Base-by-base conservation (phyloP, 1,140 invertebrate genomes). In the Drosophila athabasca region DNA sequence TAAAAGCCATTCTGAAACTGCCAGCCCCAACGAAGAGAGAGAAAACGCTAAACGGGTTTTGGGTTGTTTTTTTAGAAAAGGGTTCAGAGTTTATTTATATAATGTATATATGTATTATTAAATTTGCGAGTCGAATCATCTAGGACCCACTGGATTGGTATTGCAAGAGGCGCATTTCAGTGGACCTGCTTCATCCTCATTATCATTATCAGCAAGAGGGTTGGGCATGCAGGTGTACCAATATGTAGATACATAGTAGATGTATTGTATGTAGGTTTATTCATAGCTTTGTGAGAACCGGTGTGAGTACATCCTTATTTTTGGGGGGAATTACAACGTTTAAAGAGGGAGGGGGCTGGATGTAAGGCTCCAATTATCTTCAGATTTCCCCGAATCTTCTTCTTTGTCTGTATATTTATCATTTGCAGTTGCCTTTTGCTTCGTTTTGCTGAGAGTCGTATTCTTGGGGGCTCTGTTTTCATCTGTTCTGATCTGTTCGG, bases 51-150 rank as follows among this genome's bases (percentile, higher is more conserved):
- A 39, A 4, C 11, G 35, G 35, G 11, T 39, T 39, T 13, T 39
- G 11, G 11, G 17, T 11, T 24, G 8, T 9, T 31, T 31, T 66
- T 66, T 66, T 66, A 66, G 48, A 67, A 67, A 67, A 67, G 64
- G 64, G 62, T 50, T 67, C 15, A 46, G 45, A 52, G 19, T 67
- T 67, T 67, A 67, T 66, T 67, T 29, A 9, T 48, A 48, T 48
- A 53, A 48, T 19, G 22, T 52, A 35, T 52, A 29, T 52, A 70
- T 68, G 46, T 70, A 67, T 66, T 53, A 6, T 66, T 67, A 53
- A n/a, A 41, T 61, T 67, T 67, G 19, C 66, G 48, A 67, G 48
- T 41, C 45, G 43, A 62, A 24, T 15, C 39, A 13, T 64, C 46
- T 13, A 49, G 57, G 24, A 48, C 43, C 15, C n/a, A 41, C 24